Percentiles rank a stretch among this genome's conserved stretches.
Evolutionary conservation across 2,888 invertebrate genomes (phyloP).

Genomic region (Oligia latruncula): DNA sequence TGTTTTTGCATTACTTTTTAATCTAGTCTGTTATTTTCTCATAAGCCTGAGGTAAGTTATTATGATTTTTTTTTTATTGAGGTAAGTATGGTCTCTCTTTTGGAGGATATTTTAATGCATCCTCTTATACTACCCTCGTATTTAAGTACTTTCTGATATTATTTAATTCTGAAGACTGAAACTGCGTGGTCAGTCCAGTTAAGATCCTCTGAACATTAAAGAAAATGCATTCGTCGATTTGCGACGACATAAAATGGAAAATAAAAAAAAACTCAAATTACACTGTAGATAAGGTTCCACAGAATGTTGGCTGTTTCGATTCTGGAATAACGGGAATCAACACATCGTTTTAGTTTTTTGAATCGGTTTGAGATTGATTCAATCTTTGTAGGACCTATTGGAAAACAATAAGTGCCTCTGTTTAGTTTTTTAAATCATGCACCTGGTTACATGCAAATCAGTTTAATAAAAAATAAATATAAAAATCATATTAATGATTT

Average conservation of each 20-base stretch:
- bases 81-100: not conserved
- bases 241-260: not conserved
- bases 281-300: not conserved
- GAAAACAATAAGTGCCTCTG: not conserved
- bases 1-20: too few species aligned
- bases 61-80: too few species aligned
- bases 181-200: not conserved
- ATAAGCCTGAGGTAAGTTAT: too few species aligned
- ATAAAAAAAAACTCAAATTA: not conserved
- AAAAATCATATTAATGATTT: too few species aligned
- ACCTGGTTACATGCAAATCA: not conserved
- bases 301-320: slow-evolving; percentile 19
- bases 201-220: not conserved
- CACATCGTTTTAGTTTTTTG: slow-evolving; percentile 11
- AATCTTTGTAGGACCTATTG: not conserved
- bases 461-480: too few species aligned
- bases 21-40: too few species aligned
- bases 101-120: not conserved
- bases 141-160: not conserved
- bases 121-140: not conserved
- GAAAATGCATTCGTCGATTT: not conserved
- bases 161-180: not conserved
- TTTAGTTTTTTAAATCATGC: not conserved
- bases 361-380: not conserved
- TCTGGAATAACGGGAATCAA: slow-evolving; percentile 9